Evolutionary conservation across 23 tunicate genomes (phyloP).

Genomic region (Pegea sp.): DNA sequence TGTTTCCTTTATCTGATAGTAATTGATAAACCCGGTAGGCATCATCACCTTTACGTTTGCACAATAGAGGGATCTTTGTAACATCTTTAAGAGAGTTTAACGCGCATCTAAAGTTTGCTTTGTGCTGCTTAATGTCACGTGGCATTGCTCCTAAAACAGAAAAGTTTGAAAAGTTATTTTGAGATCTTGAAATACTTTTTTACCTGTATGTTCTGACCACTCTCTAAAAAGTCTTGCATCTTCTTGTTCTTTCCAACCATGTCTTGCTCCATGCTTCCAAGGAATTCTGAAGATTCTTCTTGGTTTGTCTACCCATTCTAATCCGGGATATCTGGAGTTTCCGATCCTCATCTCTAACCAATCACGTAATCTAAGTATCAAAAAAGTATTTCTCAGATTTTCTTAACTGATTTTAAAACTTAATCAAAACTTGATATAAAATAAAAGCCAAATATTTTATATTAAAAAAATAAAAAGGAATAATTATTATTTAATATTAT

Average conservation of each 20-base stretch:
- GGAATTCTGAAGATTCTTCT: slow-evolving; percentile 55
- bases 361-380: slow-evolving; percentile 67
- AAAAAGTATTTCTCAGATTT: no score
- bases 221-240: slow-evolving; percentile 69
- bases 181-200: background rate
- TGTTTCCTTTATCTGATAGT: slow-evolving; percentile 8
- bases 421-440: no score
- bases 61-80: slow-evolving; percentile 6
- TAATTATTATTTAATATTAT: no score
- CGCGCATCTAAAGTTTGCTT: slow-evolving; percentile 90
- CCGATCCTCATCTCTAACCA: slow-evolving; percentile 71
- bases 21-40: slow-evolving; percentile 76
- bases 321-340: slow-evolving; percentile 44
- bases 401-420: no score
- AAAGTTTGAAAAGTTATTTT: background rate
- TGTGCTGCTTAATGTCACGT: slow-evolving; percentile 53
- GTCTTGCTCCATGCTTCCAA: slow-evolving; percentile 88
- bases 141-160: slow-evolving; percentile 31
- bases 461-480: no score
- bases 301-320: slow-evolving; percentile 40
- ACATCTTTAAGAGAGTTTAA: slow-evolving; percentile 70
- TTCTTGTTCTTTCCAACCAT: slow-evolving; percentile 72
- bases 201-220: slow-evolving; percentile 92
- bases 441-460: no score
- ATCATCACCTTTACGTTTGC: slow-evolving; percentile 64